Percentiles rank a stretch among this genome's conserved stretches.
Conservation (phyloP, 2,797 vertebrate species). For the Naso thynnoides region DNA sequence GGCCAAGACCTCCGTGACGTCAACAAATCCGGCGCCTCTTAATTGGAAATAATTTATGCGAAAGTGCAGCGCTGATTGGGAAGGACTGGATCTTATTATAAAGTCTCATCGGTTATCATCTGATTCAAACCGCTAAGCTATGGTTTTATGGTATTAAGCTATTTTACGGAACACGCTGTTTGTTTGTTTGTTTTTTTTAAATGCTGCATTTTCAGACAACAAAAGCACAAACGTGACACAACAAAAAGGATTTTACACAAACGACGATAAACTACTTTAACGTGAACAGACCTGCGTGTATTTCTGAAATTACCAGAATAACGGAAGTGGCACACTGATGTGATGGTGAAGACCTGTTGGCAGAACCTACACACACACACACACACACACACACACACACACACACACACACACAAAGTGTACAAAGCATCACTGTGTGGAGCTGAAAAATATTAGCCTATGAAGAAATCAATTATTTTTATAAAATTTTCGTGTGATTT, state of each 20-base stretch:
- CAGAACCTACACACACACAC: conserved; percentile 5
- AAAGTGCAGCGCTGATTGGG: conserved; percentile 41
- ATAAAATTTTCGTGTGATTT: no score
- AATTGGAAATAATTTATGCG: conserved; percentile 56
- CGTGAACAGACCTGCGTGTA: background rate
- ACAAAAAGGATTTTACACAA: conserved; percentile 11
- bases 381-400: conserved; percentile 14
- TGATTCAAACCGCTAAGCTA: conserved; percentile 32
- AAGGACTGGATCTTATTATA: conserved; percentile 26
- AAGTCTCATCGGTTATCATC: conserved; percentile 18
- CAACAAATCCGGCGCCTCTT: conserved; percentile 47
- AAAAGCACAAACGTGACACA: conserved; percentile 35
- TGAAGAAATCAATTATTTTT: conserved; percentile 5
- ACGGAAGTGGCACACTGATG: background rate
- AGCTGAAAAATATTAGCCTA: background rate
- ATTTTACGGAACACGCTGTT: background rate
- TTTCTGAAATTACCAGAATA: background rate
- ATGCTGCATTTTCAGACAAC: conserved; percentile 1
- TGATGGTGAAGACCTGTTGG: conserved; percentile 4
- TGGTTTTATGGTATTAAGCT: background rate
- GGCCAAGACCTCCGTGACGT: conserved; percentile 65
- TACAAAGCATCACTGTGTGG: background rate
- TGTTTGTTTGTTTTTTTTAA: background rate
- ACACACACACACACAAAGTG: conserved; percentile 2
- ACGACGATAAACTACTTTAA: background rate